phyloP scores from a whole-genome alignment of 2,113 vertebrate species.

The Seriola aureovittata region DNA sequence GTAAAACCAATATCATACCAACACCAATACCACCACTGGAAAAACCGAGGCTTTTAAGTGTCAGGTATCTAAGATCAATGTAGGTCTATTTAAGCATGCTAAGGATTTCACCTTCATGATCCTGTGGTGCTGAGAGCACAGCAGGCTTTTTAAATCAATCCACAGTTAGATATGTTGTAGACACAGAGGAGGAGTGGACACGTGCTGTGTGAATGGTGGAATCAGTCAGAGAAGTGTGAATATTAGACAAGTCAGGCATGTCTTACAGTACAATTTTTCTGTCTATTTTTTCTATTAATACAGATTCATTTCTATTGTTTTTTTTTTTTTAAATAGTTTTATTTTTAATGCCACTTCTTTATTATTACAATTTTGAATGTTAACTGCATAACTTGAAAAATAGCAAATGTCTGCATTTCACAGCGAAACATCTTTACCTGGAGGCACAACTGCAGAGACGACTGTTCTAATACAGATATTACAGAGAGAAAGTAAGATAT shows the following conservation, averaged over 20 bases:
- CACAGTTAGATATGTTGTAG: slow-evolving; percentile 30
- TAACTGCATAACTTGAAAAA: slow-evolving; percentile 3
- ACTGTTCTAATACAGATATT: slow-evolving; percentile 27
- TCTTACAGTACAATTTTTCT: background rate
- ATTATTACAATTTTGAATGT: background rate
- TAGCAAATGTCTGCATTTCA: slow-evolving; percentile 3
- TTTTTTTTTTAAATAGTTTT: background rate
- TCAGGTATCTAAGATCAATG: slow-evolving; percentile 37
- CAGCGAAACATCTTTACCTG: slow-evolving; percentile 30
- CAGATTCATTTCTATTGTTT: no score
- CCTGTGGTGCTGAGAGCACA: slow-evolving; percentile 27
- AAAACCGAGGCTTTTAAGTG: background rate
- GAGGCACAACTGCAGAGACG: slow-evolving; percentile 17
- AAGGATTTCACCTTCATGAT: slow-evolving; percentile 33
- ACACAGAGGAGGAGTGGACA: slow-evolving; percentile 27
- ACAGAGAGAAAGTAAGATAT: slow-evolving; percentile 18
- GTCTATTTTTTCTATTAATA: background rate
- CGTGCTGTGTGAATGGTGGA: slow-evolving; percentile 44
- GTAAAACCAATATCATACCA: background rate
- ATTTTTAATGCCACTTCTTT: slow-evolving; percentile 13
- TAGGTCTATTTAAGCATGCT: slow-evolving; percentile 26
- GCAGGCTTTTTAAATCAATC: slow-evolving; percentile 42
- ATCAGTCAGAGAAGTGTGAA: slow-evolving; percentile 9
- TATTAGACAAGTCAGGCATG: slow-evolving; percentile 22
- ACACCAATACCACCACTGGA: background rate